Evolutionary conservation across 2,797 vertebrate genomes (phyloP), one percentile per base, ranked within the genome.

Genomic region (Triplophysa bombifrons): DNA sequence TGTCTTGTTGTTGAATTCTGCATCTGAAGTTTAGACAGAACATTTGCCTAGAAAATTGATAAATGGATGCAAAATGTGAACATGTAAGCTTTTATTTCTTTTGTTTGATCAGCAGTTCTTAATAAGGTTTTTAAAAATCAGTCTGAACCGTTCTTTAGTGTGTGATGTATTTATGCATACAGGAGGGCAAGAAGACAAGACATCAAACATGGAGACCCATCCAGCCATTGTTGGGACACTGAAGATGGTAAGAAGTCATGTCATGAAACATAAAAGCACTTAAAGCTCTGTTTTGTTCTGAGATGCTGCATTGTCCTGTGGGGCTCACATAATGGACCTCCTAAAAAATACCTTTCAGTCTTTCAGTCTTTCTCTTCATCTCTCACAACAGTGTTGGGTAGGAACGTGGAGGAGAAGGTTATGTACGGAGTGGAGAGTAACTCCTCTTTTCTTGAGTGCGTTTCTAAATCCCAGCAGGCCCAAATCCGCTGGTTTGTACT

Each of bases 111-210:
- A 46, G 10, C 0, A 13, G 44, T 46, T 46, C 11, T 46, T 46
- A 30, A 30, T 30, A 30, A 30, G 27, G 27, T 3, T 30, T 30
- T 30, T 30, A 30, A 30, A 30, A 30, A 30, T 30, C 30, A 30
- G 30, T 30, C 30, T 30, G 41, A 44, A 44, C 8, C 8, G 41
- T 4, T 30, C 4, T 14, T 77, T 22, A 70, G 48, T 79, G 44
- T 81, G 64, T 73, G 38, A 8, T 41, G 38, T 41, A 30, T 30
- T 30, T 30, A 30, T 30, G 51, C 60, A 86, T 89, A 85, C 81
- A 99, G 98, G 87, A 92, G 97, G 90, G 95, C 97, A 80, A 96
- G 98, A 88, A 95, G 98, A 83, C 98, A 99, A 84, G 98, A 99
- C 84, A 95, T 99, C 67, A 98, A 97, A 86, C 95, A 99, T 2